Percentiles rank a stretch among this genome's conserved stretches.
Conservation (phyloP, 2,113 vertebrate genomes). For the Glaucidium brasilianum region DNA sequence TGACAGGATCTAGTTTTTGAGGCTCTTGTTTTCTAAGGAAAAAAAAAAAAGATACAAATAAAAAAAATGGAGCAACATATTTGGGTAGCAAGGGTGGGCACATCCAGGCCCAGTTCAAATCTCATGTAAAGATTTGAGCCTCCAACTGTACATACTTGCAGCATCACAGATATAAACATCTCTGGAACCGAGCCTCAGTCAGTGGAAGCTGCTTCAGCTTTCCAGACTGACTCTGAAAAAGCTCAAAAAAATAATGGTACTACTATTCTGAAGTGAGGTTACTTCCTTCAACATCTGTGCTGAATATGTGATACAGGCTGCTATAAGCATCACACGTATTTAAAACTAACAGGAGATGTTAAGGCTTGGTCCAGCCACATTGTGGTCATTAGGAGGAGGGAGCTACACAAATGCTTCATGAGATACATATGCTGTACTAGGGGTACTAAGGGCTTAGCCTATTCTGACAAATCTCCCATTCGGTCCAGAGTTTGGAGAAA, state of each 20-base stretch:
- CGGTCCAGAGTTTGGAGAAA: neutral
- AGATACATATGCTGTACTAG: constrained; percentile 30
- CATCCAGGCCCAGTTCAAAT: neutral
- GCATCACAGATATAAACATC: neutral
- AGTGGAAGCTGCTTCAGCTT: neutral
- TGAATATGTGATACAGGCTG: constrained; percentile 31
- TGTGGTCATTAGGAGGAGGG: constrained; percentile 58
- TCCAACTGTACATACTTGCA: neutral
- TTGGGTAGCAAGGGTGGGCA: neutral
- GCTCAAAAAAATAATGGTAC: constrained; percentile 8
- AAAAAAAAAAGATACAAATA: neutral
- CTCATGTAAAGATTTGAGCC: neutral
- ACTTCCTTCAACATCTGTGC: constrained; percentile 48
- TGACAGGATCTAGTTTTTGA: constrained; percentile 17
- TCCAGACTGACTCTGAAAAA: neutral
- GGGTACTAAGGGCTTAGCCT: neutral
- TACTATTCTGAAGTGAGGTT: constrained; percentile 58
- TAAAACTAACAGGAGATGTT: constrained; percentile 51
- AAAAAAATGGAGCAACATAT: neutral
- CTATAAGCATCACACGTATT: constrained; percentile 29
- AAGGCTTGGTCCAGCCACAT: constrained; percentile 36
- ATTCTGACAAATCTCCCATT: neutral
- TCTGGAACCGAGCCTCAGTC: neutral
- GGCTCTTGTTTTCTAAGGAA: constrained; percentile 30
- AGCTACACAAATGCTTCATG: constrained; percentile 53